Evolutionary conservation across 2,888 invertebrate species (phyloP).

Genomic region (Tachina lurida): DNA sequence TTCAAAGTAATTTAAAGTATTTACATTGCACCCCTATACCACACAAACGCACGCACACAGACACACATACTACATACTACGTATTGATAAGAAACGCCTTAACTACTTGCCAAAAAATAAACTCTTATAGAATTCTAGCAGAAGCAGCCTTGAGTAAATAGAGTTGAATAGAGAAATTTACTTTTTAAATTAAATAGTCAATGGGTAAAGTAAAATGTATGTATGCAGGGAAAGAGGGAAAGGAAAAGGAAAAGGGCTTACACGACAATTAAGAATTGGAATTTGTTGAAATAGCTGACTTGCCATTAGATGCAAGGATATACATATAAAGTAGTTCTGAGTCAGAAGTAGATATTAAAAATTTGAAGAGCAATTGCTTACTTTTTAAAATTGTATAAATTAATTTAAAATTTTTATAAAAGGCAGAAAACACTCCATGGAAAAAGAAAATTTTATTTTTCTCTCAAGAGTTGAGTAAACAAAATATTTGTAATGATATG

Average conservation of each 20-base stretch:
- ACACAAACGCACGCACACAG: not conserved
- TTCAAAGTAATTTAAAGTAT: constrained; percentile 45
- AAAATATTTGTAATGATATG: no score
- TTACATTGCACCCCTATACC: constrained; percentile 46
- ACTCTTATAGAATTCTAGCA: not conserved
- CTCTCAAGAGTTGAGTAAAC: no score
- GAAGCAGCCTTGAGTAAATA: constrained; percentile 30
- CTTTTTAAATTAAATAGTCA: constrained; percentile 34
- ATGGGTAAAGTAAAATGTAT: constrained; percentile 10
- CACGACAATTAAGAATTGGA: not conserved
- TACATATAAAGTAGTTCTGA: no score
- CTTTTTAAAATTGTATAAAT: no score
- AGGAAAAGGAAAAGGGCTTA: not conserved
- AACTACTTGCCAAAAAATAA: not conserved
- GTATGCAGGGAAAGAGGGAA: not conserved
- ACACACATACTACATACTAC: not conserved
- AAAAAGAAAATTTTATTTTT: no score
- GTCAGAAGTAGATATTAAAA: no score
- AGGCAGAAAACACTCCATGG: no score
- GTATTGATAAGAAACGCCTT: not conserved
- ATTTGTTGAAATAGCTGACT: no score
- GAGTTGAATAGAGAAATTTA: constrained; percentile 19
- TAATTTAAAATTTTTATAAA: no score
- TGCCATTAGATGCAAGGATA: no score
- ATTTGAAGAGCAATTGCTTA: no score